Evolutionary conservation across 2,888 invertebrate genomes (phyloP).

Genomic region (Pteria penguin): DNA sequence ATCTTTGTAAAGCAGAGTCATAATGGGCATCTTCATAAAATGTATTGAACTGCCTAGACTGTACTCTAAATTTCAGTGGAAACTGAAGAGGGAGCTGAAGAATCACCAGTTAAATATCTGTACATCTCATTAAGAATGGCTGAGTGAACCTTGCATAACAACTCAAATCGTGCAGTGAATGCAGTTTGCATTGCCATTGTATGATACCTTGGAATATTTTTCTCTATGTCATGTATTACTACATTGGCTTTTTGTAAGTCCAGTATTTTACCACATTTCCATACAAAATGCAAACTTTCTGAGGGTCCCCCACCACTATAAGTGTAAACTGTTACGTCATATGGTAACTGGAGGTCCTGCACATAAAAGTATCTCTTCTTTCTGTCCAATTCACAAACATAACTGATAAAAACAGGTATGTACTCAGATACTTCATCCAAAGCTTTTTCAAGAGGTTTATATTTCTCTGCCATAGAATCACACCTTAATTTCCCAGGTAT

Average conservation of each 20-base stretch:
- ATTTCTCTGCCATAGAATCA: neutral
- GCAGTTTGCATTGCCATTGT: neutral
- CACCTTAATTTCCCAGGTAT: neutral
- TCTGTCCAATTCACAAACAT: neutral
- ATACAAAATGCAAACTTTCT: neutral
- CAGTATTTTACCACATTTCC: neutral
- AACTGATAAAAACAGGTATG: neutral
- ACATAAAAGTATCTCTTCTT: neutral
- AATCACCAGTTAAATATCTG: neutral
- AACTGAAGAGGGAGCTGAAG: slow-evolving; percentile 3
- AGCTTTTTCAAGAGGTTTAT: neutral
- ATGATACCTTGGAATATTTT: too few relatives aligned
- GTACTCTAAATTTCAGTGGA: slow-evolving; percentile 22
- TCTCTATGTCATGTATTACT: neutral
- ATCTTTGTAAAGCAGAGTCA: neutral
- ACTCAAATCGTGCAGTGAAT: neutral
- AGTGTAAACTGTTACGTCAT: neutral
- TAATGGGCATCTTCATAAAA: neutral
- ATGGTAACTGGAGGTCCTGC: neutral
- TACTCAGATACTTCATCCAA: neutral
- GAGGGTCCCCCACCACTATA: neutral
- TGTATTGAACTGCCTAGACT: neutral
- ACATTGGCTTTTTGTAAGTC: neutral
- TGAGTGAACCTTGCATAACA: neutral
- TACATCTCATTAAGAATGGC: neutral